These are phyloP conservation scores for Odontesthes bonariensis DNA, from an alignment of 2,113 vertebrate genomes.

Conservation along the genomic window DNA sequence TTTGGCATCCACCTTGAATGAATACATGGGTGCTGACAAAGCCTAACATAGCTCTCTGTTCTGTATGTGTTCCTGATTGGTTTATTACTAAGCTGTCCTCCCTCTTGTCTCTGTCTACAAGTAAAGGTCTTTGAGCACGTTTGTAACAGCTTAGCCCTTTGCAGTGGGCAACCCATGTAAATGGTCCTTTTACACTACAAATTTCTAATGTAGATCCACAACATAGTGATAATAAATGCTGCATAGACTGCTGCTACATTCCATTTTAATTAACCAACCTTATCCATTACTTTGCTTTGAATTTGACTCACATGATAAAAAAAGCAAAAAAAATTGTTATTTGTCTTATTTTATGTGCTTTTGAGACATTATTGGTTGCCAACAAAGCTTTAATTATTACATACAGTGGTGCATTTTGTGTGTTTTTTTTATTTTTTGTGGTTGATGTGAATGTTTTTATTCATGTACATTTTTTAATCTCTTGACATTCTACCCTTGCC, in stretches of 20 bases:
- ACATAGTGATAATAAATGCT: conserved; percentile 55
- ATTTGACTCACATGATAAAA: conserved; percentile 65
- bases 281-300: conserved; percentile 71
- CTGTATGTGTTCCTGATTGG: conserved; percentile 73
- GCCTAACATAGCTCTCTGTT: conserved; percentile 45
- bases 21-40: conserved; percentile 68
- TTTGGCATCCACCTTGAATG: conserved; percentile 67
- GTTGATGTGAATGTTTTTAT: conserved; percentile 49
- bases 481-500: conserved; percentile 65
- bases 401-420: conserved; percentile 68
- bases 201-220: conserved; percentile 51
- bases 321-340: conserved; percentile 51
- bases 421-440: conserved; percentile 45
- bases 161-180: conserved; percentile 85
- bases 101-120: conserved; percentile 76
- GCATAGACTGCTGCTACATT: conserved; percentile 68
- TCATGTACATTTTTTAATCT: conserved; percentile 55
- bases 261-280: conserved; percentile 73
- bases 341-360: conserved; percentile 72
- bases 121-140: conserved; percentile 68
- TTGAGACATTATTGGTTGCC: conserved; percentile 67
- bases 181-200: conserved; percentile 80
- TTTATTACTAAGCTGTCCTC: conserved; percentile 65
- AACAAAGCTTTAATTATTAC: conserved; percentile 23
- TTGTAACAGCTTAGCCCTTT: conserved; percentile 72